Base-by-base conservation (phyloP, 2,888 invertebrate genomes). In the Athalia cordata region DNA sequence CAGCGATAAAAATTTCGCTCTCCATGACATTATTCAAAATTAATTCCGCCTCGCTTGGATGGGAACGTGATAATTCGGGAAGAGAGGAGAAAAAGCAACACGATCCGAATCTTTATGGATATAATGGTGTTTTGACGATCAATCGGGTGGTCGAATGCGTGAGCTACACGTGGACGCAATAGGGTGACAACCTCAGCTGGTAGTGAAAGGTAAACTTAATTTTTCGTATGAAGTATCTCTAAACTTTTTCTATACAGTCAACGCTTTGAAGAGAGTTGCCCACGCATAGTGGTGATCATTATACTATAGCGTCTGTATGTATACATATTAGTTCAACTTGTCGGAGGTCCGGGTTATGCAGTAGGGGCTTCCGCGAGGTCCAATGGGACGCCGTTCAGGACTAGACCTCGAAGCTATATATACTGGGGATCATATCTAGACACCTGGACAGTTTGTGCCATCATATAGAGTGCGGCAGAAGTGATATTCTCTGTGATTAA, bases 371-470 rank as follows among this genome's bases (percentile, higher is more conserved):
- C 55, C 55, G 45, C 64, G 45, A 45, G 64, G 7, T 65, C 64
- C 64, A 65, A 43, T 65, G 9, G 45, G 45, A 65, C 7, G 64
- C 43, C 45, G 29, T 29, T 43, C 47, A 7, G 8, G 13, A 4
- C 7, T 8, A 4, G 7, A 43, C 8, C 11, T 52, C 52, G 52
- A 52, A 47, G 72, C 59, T 72, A 72, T 72, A 72, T 72, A 72
- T 72, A 57, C 59, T 4, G 57, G 72, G 59, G 6, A 72, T 13
- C 45, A 47, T 57, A 13, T 59, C 57, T 47, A 59, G 70, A 6
- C 70, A 57, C 11, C 43, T 70, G 55, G 59, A 59, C 59, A 72
- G 57, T 72, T 59, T 57, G 72, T 72, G 72, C 72, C 72, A 72
- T 72, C 72, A 72, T 72, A n/a, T n/a, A 55, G 55, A 15, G 57